phyloP scores from a whole-genome alignment of 2,888 invertebrate species.

The Platycheirus albimanus region DNA sequence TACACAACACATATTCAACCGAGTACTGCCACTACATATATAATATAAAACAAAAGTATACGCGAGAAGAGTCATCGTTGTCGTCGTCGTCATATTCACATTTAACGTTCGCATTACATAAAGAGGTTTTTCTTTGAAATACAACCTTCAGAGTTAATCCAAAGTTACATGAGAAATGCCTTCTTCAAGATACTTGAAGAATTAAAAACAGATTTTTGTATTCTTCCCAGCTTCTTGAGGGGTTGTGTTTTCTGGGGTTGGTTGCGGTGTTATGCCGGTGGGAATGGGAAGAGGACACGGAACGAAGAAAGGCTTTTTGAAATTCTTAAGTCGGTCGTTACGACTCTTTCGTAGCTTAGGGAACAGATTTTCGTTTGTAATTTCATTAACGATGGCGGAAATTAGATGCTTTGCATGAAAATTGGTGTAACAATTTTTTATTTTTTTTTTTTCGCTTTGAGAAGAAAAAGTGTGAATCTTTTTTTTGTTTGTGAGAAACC shows the following conservation, averaged over 20 bases:
- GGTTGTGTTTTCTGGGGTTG: no score
- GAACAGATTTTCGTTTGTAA: constrained; percentile 17
- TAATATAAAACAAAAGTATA: neutral
- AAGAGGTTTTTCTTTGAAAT: constrained; percentile 61
- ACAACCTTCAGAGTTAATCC: constrained; percentile 67
- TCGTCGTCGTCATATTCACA: constrained; percentile 62
- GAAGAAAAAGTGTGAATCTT: constrained; percentile 2
- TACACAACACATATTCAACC: neutral
- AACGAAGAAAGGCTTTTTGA: neutral
- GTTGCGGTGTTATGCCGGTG: no score
- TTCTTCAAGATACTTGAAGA: constrained; percentile 34
- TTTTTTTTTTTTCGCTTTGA: neutral
- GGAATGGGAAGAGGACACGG: neutral
- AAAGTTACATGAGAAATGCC: constrained; percentile 50
- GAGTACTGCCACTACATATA: constrained; percentile 15
- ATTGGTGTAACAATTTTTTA: constrained; percentile 10
- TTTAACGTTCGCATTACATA: constrained; percentile 60
- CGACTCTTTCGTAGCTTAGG: neutral
- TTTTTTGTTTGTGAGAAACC: no score
- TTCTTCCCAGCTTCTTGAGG: neutral
- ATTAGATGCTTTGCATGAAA: constrained; percentile 33
- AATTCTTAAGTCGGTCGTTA: constrained; percentile 34
- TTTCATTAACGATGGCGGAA: constrained; percentile 37
- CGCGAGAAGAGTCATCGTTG: constrained; percentile 14
- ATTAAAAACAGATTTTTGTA: constrained; percentile 42